A percentile compares a stretch with the other conserved stretches of the same genome.
Conservation (phyloP, 2,797 vertebrate genomes). For the Anabas testudineus region DNA sequence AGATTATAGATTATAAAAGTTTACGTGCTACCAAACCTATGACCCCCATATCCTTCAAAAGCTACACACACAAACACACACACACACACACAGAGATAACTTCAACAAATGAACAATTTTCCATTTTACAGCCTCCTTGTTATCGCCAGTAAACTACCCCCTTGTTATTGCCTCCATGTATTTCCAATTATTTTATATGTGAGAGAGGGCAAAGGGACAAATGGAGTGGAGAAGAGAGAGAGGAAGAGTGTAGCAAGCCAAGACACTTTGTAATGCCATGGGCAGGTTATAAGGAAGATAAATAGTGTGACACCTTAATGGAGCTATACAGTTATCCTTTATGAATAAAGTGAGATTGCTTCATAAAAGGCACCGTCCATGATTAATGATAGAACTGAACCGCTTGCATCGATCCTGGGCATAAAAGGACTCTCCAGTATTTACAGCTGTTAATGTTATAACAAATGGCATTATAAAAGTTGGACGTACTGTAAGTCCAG, state of each 20-base stretch:
- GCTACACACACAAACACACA: neutral
- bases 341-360: slow-evolving; percentile 85
- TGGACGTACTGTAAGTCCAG: slow-evolving; percentile 60
- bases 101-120: slow-evolving; percentile 65
- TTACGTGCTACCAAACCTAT: slow-evolving; percentile 24
- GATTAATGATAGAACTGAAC: slow-evolving; percentile 74
- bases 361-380: slow-evolving; percentile 76
- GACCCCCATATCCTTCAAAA: slow-evolving; percentile 45
- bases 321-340: slow-evolving; percentile 82
- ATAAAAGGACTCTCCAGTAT: slow-evolving; percentile 77
- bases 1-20: slow-evolving; percentile 44
- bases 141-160: slow-evolving; percentile 76
- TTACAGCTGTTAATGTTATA: slow-evolving; percentile 81
- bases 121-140: slow-evolving; percentile 69
- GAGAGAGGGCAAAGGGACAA: slow-evolving; percentile 78
- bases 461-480: slow-evolving; percentile 79
- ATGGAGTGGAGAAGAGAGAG: slow-evolving; percentile 65
- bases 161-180: slow-evolving; percentile 78
- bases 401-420: slow-evolving; percentile 67
- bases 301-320: slow-evolving; percentile 84
- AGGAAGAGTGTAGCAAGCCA: slow-evolving; percentile 65
- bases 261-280: slow-evolving; percentile 74
- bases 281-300: slow-evolving; percentile 83
- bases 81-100: slow-evolving; percentile 7
- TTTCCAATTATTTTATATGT: slow-evolving; percentile 83